Evolutionary conservation across 2,797 vertebrate genomes (phyloP), one percentile per base, ranked within the genome.

Genomic region (Anabas testudineus): DNA sequence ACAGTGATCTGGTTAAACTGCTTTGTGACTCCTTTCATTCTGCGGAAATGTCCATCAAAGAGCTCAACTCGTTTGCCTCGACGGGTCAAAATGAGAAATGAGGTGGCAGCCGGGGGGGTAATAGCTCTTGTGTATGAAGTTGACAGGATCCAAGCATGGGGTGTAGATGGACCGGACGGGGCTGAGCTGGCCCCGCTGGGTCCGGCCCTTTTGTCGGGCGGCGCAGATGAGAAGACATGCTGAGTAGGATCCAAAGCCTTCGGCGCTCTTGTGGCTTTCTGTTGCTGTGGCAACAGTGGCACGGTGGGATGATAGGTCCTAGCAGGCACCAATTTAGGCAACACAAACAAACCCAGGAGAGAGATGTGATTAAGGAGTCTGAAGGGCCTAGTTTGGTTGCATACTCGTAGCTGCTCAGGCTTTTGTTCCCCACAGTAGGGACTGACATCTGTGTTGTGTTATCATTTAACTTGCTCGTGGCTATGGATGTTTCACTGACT

Each of bases 391-490:
- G 84, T 80, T 82, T 78, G 78, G 87, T 87, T 81, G 71, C 86
- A 76, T 78, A 75, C 70, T 84, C 42, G 2, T 69, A 48, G 74
- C 83, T 70, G 74, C 76, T 88, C 45, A 69, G 82, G 66, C 80
- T 85, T 89, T 88, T 85, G 84, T 90, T 90, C 80, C 64, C 58
- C 60, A 61, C 76, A 82, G 75, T 64, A 71, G 66, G 62, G 78
- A 82, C 67, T 69, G 84, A 88, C 91, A 92, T 92, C 88, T 93
- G 91, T 76, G 86, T 87, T 77, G 80, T 86, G 88, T 92, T 93
- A 88, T 90, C 80, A 56, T 85, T 91, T 90, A 88, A 84, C 85
- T 90, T 86, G 81, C 88, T 91, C 53, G 73, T 86, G 87, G 84
- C 88, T 45, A 47, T 76, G 77, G 76, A 78, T 83, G 74, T 84